Percentiles rank a stretch among this genome's conserved stretches.
Conservation (phyloP, 2,888 invertebrate species). For the Sarcophaga rosellei region DNA sequence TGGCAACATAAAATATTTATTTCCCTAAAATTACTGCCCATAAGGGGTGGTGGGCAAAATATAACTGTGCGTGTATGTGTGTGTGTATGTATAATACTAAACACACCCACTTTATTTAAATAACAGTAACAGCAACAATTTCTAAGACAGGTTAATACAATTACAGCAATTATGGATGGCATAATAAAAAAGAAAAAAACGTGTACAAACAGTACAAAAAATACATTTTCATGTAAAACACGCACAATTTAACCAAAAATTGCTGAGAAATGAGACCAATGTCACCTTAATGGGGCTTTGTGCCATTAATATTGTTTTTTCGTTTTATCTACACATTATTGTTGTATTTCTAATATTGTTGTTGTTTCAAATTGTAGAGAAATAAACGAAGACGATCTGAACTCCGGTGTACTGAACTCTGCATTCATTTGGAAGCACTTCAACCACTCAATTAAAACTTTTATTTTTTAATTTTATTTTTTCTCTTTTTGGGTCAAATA, state of each 20-base stretch:
- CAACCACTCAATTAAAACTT: no score
- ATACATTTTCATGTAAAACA: not conserved
- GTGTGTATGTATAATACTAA: not conserved
- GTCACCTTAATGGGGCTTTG: not conserved
- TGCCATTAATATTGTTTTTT: not conserved
- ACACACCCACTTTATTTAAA: conserved; percentile 8
- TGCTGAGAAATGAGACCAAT: not conserved
- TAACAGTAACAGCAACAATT: not conserved
- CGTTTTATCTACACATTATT: not conserved
- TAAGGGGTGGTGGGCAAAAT: not conserved
- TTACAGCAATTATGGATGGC: not conserved
- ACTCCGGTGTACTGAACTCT: not conserved
- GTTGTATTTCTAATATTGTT: not conserved
- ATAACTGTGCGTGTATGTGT: not conserved
- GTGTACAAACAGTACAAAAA: not conserved
- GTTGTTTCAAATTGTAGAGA: not conserved
- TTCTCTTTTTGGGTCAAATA: no score
- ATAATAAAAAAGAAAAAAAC: not conserved
- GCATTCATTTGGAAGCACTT: not conserved
- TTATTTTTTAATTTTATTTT: no score
- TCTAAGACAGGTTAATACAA: not conserved
- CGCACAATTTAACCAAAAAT: not conserved
- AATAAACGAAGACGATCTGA: not conserved
- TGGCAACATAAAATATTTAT: not conserved
- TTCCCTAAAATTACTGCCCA: not conserved